These are phyloP conservation scores for Arremon brunneinucha DNA, from an alignment of 2,797 vertebrate genomes.

Conservation along the genomic window DNA sequence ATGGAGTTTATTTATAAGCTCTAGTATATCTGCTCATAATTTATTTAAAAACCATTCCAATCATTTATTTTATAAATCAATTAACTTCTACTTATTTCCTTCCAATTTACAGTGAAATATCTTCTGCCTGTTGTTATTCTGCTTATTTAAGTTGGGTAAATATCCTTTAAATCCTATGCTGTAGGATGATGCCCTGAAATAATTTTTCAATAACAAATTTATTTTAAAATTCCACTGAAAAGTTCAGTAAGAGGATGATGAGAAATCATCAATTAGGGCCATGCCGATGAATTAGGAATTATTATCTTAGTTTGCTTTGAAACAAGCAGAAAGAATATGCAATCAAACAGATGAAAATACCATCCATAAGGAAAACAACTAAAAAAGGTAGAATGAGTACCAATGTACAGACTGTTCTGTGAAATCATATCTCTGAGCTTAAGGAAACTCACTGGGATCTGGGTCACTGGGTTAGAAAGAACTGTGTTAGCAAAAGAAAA, in stretches of 20 bases:
- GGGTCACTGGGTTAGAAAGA: conserved; percentile 10
- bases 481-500: background rate
- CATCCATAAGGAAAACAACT: background rate
- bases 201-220: background rate
- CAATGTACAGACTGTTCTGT: background rate
- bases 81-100: background rate
- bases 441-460: background rate
- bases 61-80: background rate
- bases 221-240: background rate
- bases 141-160: background rate
- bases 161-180: background rate
- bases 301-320: background rate
- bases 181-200: background rate
- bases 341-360: background rate
- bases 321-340: background rate
- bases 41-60: conserved; percentile 6
- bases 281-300: background rate
- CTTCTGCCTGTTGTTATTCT: background rate
- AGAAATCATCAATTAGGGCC: background rate
- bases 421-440: background rate
- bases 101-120: background rate
- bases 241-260: background rate
- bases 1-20: background rate
- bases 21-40: background rate
- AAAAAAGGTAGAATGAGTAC: background rate